Base-by-base conservation (phyloP, 2,797 vertebrate species). In the Syndactyla subalaris region DNA sequence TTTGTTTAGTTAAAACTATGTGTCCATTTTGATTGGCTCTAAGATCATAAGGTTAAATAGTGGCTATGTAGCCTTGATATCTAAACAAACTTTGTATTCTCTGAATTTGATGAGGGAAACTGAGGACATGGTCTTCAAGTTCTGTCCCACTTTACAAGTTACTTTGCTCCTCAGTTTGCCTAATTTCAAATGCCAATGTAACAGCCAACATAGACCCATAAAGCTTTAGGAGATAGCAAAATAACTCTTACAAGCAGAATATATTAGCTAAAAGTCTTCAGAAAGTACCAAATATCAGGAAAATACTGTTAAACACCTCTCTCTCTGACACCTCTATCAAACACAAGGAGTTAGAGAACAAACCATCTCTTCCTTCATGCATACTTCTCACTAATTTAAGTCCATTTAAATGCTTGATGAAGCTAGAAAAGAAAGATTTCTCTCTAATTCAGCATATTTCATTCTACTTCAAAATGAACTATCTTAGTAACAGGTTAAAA, bases 11-110 rank as follows among this genome's bases (percentile, higher is more conserved):
- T 45, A 46, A 78, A 86, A 65, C 16, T 19, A 5, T 18, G 2
- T 43, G 10, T 46, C 32, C 10, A 7, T 7, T 57, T 80, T 1
- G 2, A 59, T 32, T 55, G 2, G 0, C 6, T 61, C 7, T 57
- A 26, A 48, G 22, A 5, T 46, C 18, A 22, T 70, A 51, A 38
- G 24, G 74, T 22, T 73, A 73, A 88, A 63, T 3, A 72, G 4
- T 55, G 27, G 58, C 12, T 63, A 59, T 34, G 74, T 66, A 58
- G 38, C 14, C 5, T 78, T 76, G 38, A 30, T 36, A 71, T 10
- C 6, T 23, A 21, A 66, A 79, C 9, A 74, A 29, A 41, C 27
- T 27, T 75, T 79, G 1, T 29, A 9, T 2, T 59, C 8, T 59
- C 16, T 49, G n/a, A 75, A 73, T 51, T 26, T 77, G 6, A n/a